Evolutionary conservation across 2,888 invertebrate species (phyloP), one percentile per base, ranked within the genome.

Genomic region (Diachrysia chrysitis): DNA sequence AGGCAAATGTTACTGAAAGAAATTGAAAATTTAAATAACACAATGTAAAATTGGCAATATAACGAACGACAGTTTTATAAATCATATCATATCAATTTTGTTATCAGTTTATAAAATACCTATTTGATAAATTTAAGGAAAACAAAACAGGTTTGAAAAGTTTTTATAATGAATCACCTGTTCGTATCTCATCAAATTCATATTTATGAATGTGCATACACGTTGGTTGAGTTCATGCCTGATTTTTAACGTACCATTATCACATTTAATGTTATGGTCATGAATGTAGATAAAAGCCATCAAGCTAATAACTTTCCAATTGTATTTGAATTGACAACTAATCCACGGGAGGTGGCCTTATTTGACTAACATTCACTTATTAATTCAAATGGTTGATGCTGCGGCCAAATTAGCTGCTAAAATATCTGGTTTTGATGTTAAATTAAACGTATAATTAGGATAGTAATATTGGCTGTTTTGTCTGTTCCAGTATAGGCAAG

Each of bases 401-500:
- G 74, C 73, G 74, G 78, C 77, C 66, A 66, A 75, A 73, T 63
- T 61, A 66, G 78, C 71, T 69, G 73, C 66, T 72, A 69, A 55
- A 62, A 53, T 68, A 62, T 60, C 65, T 65, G 7, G 65, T 72
- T 64, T 37, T 66, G 58, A 61, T 67, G 35, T 58, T 46, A 42
- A 58, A 29, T 29, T 54, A 23, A 57, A 25, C 17, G 10, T 7
- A 61, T 62, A 48, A 17, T 5, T 53, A 35, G 16, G 12, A 56
- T 37, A 51, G 12, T 65, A 58, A 64, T 55, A 69, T 59, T 51
- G 32, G 4, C 17, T 60, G n/a, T 78, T 76, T 81, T 83, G 81
- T 88, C 85, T 88, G 69, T 93, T 93, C 73, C 97, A 98, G 98
- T 98, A 98, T 96, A 98, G 98, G 89, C 98, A 98, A 96, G 98